A percentile compares a stretch with the other conserved stretches of the same genome.
These are phyloP conservation scores for Pogonomyrmex barbatus DNA, from an alignment of 1,140 invertebrate species.

Conservation along the genomic window DNA sequence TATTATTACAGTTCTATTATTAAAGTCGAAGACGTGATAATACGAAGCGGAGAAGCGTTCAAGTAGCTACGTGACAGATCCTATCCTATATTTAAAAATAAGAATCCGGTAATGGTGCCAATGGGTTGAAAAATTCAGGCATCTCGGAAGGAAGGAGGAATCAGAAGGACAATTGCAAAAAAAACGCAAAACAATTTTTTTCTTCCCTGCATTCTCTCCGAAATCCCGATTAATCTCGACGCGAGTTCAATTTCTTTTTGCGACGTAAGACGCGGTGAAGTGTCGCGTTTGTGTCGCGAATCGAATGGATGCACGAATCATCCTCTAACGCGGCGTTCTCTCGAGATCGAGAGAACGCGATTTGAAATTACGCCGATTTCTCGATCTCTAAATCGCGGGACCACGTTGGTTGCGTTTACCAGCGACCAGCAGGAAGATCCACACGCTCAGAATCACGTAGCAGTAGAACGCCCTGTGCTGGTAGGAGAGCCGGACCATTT, in stretches of 20 bases:
- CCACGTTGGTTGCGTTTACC: constrained; percentile 83
- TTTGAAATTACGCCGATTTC: neutral
- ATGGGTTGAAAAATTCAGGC: constrained; percentile 11
- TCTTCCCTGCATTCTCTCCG: too few relatives aligned
- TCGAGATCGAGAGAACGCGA: neutral
- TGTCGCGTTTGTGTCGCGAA: neutral
- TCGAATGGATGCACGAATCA: neutral
- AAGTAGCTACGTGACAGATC: constrained; percentile 9
- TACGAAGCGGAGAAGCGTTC: neutral
- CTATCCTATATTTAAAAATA: constrained; percentile 11
- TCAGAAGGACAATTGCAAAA: neutral
- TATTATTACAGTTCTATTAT: constrained; percentile 43
- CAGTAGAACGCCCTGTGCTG: constrained; percentile 92
- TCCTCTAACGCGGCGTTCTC: neutral
- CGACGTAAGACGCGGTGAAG: neutral
- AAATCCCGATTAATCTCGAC: neutral
- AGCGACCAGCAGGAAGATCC: constrained; percentile 92
- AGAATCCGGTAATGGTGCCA: neutral
- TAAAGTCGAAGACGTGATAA: constrained; percentile 32
- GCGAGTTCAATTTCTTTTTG: constrained; percentile 10
- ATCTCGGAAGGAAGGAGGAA: neutral
- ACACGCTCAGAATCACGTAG: constrained; percentile 91
- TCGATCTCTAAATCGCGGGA: neutral
- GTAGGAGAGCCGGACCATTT: constrained; percentile 89
- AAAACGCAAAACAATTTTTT: neutral